These are phyloP conservation scores for Microcebus griseorufus DNA, from an alignment of 2,113 vertebrate genomes.

Conservation along the genomic window DNA sequence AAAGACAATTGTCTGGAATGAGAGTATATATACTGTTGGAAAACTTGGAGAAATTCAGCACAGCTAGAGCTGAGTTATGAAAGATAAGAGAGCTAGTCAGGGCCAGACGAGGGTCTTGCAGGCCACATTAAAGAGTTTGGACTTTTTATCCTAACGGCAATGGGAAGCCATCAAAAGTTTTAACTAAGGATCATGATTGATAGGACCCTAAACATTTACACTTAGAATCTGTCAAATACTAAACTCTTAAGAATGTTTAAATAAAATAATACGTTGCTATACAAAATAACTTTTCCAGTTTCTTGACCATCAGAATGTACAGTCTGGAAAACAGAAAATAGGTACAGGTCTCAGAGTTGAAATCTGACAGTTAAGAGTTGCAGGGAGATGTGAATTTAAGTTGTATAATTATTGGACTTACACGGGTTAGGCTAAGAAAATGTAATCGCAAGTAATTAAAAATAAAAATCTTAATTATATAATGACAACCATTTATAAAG, in stretches of 20 bases:
- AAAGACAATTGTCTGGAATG: background rate
- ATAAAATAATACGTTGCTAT: background rate
- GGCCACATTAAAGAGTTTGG: background rate
- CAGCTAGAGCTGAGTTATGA: background rate
- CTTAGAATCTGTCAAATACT: conserved; percentile 1
- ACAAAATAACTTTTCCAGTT: background rate
- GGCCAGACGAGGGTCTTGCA: background rate
- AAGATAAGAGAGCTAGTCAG: background rate
- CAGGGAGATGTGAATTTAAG: background rate
- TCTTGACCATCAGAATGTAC: background rate
- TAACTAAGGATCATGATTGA: background rate
- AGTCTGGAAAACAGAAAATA: background rate
- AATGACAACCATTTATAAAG: background rate
- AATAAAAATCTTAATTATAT: background rate
- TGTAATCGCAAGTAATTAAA: background rate
- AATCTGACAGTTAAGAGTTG: background rate
- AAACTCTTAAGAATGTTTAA: background rate
- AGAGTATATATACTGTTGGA: background rate
- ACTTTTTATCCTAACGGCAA: background rate
- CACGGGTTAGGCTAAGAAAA: background rate
- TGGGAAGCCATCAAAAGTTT: background rate
- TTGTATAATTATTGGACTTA: background rate
- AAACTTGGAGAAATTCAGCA: background rate
- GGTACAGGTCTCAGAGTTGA: background rate
- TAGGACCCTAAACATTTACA: background rate